phyloP scores from a whole-genome alignment of 1,140 invertebrate species.

The Trypoxylus dichotomus region DNA sequence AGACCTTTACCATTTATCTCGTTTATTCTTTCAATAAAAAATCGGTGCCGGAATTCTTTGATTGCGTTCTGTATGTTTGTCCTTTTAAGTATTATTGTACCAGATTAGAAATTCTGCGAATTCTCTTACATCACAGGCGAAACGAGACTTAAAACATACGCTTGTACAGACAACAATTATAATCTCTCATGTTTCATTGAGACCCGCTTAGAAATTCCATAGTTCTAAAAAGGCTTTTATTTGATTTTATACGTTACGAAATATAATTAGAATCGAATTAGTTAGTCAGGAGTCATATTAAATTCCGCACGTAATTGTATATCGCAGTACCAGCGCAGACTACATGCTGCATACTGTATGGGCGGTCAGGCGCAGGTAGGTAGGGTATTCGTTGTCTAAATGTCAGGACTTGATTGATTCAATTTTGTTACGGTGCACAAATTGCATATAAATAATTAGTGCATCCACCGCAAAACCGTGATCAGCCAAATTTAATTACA shows the following conservation, averaged over 20 bases:
- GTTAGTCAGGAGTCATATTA: slow-evolving; percentile 1
- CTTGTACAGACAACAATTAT: neutral
- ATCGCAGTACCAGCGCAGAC: no score
- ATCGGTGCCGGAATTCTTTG: no score
- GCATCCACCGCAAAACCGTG: slow-evolving; percentile 4
- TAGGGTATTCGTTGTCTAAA: neutral
- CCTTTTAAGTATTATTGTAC: no score
- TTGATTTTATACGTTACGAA: neutral
- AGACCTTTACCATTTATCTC: no score
- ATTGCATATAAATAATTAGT: slow-evolving; percentile 4
- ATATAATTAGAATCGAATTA: slow-evolving; percentile 7
- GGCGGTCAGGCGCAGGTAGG: no score
- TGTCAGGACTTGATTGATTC: neutral
- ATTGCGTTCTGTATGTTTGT: no score
- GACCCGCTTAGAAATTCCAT: neutral
- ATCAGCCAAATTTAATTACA: neutral
- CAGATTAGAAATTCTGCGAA: no score
- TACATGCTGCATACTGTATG: no score
- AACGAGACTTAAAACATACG: no score
- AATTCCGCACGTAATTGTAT: slow-evolving; percentile 2
- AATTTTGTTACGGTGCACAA: neutral
- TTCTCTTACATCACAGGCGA: no score
- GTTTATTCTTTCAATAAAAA: no score
- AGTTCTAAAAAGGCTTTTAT: neutral
- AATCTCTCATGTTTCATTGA: neutral